Base-by-base conservation (phyloP, 2,888 invertebrate genomes). In the Endomychus coccineus region DNA sequence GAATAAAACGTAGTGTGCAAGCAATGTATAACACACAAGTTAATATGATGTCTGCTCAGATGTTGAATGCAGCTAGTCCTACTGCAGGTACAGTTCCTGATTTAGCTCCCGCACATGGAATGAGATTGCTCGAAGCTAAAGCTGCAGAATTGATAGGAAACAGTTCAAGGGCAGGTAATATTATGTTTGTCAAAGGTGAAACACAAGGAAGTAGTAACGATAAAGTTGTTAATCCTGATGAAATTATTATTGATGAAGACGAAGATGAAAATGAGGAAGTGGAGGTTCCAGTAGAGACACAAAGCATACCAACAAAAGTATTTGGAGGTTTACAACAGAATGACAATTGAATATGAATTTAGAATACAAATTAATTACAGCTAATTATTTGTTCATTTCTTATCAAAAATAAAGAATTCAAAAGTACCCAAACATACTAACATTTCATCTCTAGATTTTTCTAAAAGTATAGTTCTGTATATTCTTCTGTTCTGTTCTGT, bases 1-100 rank as follows among this genome's bases (percentile, higher is more conserved):
- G 97, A 55, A 95, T 98, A 45, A 95, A 96, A 69, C 78, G 97
- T 51, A 94, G 94, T 58, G 90, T 98, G 1, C 95, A 96, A 69
- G 97, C 97, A 3, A 89, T 89, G 55, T 99, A 92, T 64, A 98
- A 97, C 64, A 97, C 96, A 1, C 95, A 97, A 71, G 75, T 82
- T n/a, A 97, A 97, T 63, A 96, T 95, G 86, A 96, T 97, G 94
- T 90, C 94, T 9, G 94, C 95, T 1, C 96, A 96, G 66, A 94
- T 96, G 85, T 70, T 95, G 51, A 88, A 83, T 52, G 85, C 84
- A 12, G 77, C 79, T 23, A 72, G 74, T 11, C 74, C 74, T 50
- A 72, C 73, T 34, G 73, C 78, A 21, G 78, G 81, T 11, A 80
- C 82, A 15, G 69, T 80, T 29, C 81, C 81, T 1, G 83, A 83